These are phyloP conservation scores for Pempheris klunzingeri DNA, from an alignment of 2,797 vertebrate genomes.

Conservation along the genomic window DNA sequence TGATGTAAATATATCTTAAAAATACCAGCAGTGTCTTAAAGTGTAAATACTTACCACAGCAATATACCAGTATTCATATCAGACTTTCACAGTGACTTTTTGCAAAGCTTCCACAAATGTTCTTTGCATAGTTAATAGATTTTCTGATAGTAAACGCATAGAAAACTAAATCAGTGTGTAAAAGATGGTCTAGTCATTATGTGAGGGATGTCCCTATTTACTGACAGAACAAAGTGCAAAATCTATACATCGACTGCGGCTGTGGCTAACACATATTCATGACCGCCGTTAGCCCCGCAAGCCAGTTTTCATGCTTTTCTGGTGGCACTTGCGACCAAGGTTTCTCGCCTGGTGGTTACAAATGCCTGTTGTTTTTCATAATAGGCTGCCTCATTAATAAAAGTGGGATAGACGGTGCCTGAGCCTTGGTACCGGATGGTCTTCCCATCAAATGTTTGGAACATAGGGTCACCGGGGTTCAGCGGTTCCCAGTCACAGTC, in stretches of 20 bases:
- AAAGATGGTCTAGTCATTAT: conserved; percentile 62
- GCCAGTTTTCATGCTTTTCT: conserved; percentile 71
- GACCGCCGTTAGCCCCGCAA: conserved; percentile 1
- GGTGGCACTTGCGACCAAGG: conserved; percentile 86
- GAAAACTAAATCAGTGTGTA: conserved; percentile 68
- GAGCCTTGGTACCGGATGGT: conserved; percentile 90
- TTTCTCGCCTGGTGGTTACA: conserved; percentile 89
- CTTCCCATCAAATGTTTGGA: conserved; percentile 93
- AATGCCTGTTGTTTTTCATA: conserved; percentile 98
- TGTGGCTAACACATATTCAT: conserved; percentile 30
- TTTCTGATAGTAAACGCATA: conserved; percentile 63
- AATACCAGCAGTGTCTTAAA: conserved; percentile 67
- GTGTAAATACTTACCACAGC: conserved; percentile 73
- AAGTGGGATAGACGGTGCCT: conserved; percentile 90
- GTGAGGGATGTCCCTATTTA: conserved; percentile 53
- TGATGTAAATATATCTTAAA: conserved; percentile 63
- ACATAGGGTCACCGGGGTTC: conserved; percentile 93
- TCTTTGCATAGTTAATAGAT: conserved; percentile 82
- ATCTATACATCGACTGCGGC: conserved; percentile 55
- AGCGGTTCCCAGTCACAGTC: conserved; percentile 97
- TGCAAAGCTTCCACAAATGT: conserved; percentile 53
- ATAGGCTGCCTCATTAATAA: conserved; percentile 98
- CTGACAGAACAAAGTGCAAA: conserved; percentile 72
- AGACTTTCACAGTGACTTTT: conserved; percentile 69
- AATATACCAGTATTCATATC: conserved; percentile 54